Percentiles rank a stretch among this genome's conserved stretches.
phyloP scores from a whole-genome alignment of 53 echinoderm and acorn worm genomes.

The Paracentrotus lividus region DNA sequence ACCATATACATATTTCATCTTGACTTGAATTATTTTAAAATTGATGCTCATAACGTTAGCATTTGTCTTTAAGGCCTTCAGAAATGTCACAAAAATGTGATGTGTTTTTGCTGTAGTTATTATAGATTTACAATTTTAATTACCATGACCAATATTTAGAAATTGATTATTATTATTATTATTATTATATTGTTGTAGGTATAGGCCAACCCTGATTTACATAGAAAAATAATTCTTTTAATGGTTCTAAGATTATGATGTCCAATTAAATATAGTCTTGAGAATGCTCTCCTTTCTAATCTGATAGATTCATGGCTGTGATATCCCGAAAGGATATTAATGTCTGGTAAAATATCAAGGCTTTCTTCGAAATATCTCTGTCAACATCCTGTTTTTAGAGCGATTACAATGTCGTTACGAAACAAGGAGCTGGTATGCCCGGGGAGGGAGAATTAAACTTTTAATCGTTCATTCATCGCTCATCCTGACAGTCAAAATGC shows the following conservation, averaged over 20 bases:
- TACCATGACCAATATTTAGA: too few species aligned
- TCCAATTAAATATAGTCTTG: background rate
- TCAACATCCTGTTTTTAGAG: background rate
- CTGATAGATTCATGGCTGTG: background rate
- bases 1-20: too few species aligned
- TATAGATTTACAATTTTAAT: too few species aligned
- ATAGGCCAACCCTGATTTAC: background rate
- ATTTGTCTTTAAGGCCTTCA: too few species aligned
- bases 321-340: background rate
- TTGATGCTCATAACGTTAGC: too few species aligned
- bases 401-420: background rate
- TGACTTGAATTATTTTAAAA: too few species aligned
- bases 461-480: conserved; percentile 6
- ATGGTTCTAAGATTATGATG: background rate
- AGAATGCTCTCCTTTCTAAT: background rate
- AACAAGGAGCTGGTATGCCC: background rate
- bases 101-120: too few species aligned
- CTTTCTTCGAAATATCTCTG: background rate
- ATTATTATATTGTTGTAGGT: too few species aligned
- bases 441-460: background rate
- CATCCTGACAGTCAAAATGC: conserved; percentile 15
- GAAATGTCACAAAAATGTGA: too few species aligned
- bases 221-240: background rate
- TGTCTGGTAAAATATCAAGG: background rate
- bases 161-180: too few species aligned